Evolutionary conservation across 2,888 invertebrate species (phyloP).

Genomic region (Abscondita cerata): DNA sequence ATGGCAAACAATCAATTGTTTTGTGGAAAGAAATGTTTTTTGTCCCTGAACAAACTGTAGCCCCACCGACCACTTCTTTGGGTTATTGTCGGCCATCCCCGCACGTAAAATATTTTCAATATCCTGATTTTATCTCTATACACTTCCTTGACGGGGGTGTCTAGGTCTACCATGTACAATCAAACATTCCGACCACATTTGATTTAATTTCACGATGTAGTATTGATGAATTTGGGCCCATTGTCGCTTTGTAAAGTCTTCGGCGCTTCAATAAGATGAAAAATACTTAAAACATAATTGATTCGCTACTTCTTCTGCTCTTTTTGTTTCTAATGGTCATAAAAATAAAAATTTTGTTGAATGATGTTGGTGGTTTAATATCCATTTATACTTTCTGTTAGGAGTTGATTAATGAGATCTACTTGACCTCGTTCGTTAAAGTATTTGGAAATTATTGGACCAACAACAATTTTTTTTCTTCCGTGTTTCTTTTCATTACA

Average conservation of each 20-base stretch:
- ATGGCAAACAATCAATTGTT: too few species aligned
- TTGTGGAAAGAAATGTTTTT: background rate
- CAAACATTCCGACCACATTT: background rate
- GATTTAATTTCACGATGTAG: background rate
- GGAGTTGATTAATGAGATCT: background rate
- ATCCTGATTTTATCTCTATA: background rate
- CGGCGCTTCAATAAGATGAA: background rate
- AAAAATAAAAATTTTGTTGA: conserved; percentile 2
- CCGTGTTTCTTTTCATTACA: background rate
- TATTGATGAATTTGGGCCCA: background rate
- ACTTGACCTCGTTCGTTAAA: conserved; percentile 2
- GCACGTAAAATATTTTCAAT: background rate
- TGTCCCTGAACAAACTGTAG: background rate
- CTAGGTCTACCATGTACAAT: conserved; percentile 7
- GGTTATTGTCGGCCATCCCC: conserved; percentile 1
- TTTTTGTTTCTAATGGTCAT: background rate
- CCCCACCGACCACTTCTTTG: background rate
- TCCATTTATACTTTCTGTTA: background rate
- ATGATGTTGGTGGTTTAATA: conserved; percentile 4
- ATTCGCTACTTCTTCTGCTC: conserved; percentile 7
- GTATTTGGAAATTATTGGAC: conserved; percentile 2
- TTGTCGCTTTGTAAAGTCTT: too few species aligned
- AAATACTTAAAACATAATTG: background rate
- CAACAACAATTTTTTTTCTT: conserved; percentile 1
- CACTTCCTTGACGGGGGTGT: too few species aligned